Base-by-base conservation (phyloP, 2,113 vertebrate genomes). In the Oreotrochilus melanogaster region DNA sequence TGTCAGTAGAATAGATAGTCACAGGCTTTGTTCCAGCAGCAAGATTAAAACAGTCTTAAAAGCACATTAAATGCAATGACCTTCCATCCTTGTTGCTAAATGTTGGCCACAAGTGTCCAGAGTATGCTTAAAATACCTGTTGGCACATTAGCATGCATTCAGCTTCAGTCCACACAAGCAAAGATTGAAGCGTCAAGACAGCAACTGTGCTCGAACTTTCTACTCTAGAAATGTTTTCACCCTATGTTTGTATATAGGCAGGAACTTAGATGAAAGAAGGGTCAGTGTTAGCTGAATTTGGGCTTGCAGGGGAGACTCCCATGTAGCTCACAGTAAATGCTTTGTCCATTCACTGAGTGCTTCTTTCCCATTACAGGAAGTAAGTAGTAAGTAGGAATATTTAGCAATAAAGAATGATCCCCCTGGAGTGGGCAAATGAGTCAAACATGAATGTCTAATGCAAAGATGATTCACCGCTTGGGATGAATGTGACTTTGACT, bases 381-480 rank as follows among this genome's bases (percentile, higher is more conserved):
- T 84, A 75, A 75, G 42, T 45, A 62, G 62, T 70, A 62, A 62
- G 62, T 70, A 62, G 31, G 31, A 57, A 37, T 75, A 61, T 51
- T 58, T 83, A 86, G 51, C 67, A 76, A 25, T 66, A 58, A 73
- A 76, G 25, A 48, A 35, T 88, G 53, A 79, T 66, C 83, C 65
- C 75, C 51, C 71, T 88, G 86, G 37, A 73, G 64, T 1, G 1
- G 85, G 42, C 78, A 90, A 83, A 86, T 92, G 78, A 94, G 82
- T 92, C 74, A 96, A 73, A 51, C 45, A 64, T 58, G 75, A 66
- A 79, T 51, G 62, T 88, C 71, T 92, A 43, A 73, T 92, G 54
- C 76, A 37, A 86, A 90, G 67, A 54, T 88, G 78, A 92, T 93
- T 93, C 90, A 90, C 75, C 30, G 15, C 72, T 78, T 92, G 37